Evolutionary conservation across 2,888 invertebrate species (phyloP).

Genomic region (Cataglyphis cursor): DNA sequence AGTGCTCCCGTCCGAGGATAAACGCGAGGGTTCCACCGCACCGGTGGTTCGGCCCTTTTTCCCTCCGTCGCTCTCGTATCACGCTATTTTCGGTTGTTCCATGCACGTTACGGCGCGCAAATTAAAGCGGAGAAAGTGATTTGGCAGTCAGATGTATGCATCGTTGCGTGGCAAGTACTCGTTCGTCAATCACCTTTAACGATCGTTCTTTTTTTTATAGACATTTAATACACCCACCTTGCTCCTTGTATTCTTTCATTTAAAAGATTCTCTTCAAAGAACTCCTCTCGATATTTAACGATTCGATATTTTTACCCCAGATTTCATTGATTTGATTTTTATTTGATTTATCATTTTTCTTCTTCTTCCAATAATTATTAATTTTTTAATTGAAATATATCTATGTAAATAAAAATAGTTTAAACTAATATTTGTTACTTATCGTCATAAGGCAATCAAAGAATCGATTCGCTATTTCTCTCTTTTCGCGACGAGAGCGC

Average conservation of each 20-base stretch:
- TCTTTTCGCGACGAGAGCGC: constrained; percentile 55
- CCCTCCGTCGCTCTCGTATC: neutral
- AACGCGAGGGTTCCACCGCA: constrained; percentile 53
- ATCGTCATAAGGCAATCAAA: constrained; percentile 34
- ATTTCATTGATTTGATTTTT: neutral
- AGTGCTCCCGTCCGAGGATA: constrained; percentile 60
- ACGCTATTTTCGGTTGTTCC: constrained; percentile 52
- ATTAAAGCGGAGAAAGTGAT: constrained; percentile 72
- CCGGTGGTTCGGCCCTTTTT: neutral
- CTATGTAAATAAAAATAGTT: neutral
- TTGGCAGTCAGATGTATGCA: constrained; percentile 64
- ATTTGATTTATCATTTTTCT: neutral
- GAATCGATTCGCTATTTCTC: constrained; percentile 66
- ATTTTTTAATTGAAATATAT: neutral
- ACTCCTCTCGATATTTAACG: neutral
- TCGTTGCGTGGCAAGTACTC: constrained; percentile 50
- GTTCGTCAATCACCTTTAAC: constrained; percentile 44
- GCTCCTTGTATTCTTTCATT: neutral
- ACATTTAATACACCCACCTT: constrained; percentile 30
- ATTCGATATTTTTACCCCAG: neutral
- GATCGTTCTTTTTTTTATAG: constrained; percentile 28
- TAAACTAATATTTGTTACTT: neutral
- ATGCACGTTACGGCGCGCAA: constrained; percentile 65
- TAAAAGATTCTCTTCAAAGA: constrained; percentile 9
- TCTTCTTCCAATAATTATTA: neutral